phyloP scores from a whole-genome alignment of 2,113 vertebrate genomes.

The Argyrosomus japonicus region DNA sequence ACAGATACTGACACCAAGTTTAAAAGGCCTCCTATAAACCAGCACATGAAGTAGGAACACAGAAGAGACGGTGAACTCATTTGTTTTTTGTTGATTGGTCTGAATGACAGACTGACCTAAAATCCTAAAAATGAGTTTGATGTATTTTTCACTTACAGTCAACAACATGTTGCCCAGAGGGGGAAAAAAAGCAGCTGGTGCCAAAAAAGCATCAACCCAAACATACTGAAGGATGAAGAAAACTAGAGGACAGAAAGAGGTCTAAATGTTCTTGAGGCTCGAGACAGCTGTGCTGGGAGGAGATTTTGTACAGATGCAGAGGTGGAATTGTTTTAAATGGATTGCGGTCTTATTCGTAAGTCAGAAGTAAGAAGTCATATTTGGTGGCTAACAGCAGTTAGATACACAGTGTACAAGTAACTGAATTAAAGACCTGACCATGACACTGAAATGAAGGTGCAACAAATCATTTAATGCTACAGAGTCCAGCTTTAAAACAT shows the following conservation, averaged over 20 bases:
- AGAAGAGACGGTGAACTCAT: background rate
- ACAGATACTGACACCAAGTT: background rate
- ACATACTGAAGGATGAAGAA: background rate
- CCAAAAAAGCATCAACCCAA: background rate
- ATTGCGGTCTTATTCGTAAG: background rate
- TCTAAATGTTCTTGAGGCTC: background rate
- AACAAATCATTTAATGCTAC: background rate
- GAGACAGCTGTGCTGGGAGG: background rate
- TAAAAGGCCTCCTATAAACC: background rate
- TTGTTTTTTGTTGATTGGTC: background rate
- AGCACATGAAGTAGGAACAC: background rate
- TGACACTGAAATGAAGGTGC: background rate
- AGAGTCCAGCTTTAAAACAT: background rate
- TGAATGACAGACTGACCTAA: slow-evolving; percentile 12
- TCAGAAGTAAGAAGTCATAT: slow-evolving; percentile 1
- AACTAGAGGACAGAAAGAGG: slow-evolving; percentile 16
- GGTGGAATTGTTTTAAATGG: slow-evolving; percentile 12
- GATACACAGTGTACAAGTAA: background rate
- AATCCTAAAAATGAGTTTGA: background rate
- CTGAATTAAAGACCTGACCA: background rate
- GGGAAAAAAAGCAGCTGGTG: background rate
- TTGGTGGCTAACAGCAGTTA: background rate
- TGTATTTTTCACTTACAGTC: background rate
- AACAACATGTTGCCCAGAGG: slow-evolving; percentile 8
- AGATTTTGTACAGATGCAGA: background rate